Base-by-base conservation (phyloP, 2,888 invertebrate species). In the Drosophila paranaensis region DNA sequence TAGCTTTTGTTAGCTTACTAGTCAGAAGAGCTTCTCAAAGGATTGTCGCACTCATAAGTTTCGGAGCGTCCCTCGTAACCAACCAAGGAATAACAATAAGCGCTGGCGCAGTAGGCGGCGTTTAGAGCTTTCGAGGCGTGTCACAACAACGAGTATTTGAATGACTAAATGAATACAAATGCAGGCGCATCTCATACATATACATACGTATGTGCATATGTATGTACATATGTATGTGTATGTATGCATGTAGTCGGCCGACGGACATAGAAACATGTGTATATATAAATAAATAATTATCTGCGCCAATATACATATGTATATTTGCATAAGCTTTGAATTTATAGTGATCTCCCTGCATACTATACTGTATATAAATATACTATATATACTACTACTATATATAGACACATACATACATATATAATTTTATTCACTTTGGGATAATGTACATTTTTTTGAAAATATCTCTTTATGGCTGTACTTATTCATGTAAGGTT, bases 111-210 rank as follows among this genome's bases (percentile, higher is more conserved):
- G 45, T 63, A 55, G 40, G 74, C 74, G 69, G 39, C 37, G 40
- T 64, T 64, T 35, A 37, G 56, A 74, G 74, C 74, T 74, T 74
- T 74, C 56, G 33, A 61, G 74, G 69, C 74, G 60, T 74, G 55
- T 56, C 63, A 64, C 37, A 74, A 20, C 74, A 74, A 39, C 56
- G 56, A 74, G 74, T 68, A 43, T 74, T 51, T 74, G 68, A 53
- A 68, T 67, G 73, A 56, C 62, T 56, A 60, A 46, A 43, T 33
- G 39, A 33, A 57, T 61, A 60, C 55, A 67, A 56, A 51, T 30
- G 35, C 11, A 33, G 45, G 37, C 56, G 67, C 60, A 61, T 50
- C 48, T 6, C 48, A 16, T 40, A 57, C 27, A 27, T 27, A 27
- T 27, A 27, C 5, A n/a, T n/a, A n/a, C n/a, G n/a, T n/a, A n/a